Evolutionary conservation across 2,797 vertebrate genomes (phyloP).

Genomic region (Cyclopterus lumpus): DNA sequence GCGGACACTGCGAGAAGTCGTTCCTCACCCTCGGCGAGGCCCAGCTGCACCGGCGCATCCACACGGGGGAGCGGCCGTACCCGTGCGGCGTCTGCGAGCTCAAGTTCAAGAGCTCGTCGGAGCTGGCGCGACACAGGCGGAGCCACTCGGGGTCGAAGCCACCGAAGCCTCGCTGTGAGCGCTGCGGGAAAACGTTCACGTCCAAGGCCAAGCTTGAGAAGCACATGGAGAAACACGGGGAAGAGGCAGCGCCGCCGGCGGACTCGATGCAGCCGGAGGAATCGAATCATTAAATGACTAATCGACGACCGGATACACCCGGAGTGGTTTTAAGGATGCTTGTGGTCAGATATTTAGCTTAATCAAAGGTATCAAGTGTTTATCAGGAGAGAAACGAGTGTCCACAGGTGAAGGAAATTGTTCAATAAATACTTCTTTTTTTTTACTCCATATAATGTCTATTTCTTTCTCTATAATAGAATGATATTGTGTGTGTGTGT

Average conservation of each 20-base stretch:
- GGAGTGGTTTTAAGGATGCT: background rate
- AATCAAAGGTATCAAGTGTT: background rate
- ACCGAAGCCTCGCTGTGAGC: constrained; percentile 61
- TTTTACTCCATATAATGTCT: background rate
- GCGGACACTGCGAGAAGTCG: constrained; percentile 86
- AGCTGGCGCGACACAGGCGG: constrained; percentile 81
- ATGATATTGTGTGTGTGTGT: background rate
- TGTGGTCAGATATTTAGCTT: background rate
- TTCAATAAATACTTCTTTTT: background rate
- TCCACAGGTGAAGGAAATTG: background rate
- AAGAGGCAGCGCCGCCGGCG: constrained; percentile 18
- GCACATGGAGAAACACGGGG: constrained; percentile 75
- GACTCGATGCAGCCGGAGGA: constrained; percentile 15
- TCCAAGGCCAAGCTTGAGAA: constrained; percentile 73
- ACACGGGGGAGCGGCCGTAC: constrained; percentile 84
- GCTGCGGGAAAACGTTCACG: constrained; percentile 70
- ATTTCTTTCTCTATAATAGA: background rate
- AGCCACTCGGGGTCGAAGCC: constrained; percentile 69
- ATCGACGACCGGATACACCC: background rate
- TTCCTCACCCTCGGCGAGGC: constrained; percentile 89
- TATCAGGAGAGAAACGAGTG: background rate
- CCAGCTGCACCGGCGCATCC: constrained; percentile 85
- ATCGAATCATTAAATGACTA: background rate
- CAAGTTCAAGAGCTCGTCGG: constrained; percentile 83
- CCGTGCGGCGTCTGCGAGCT: constrained; percentile 76